Percentiles rank a stretch among this genome's conserved stretches.
These are phyloP conservation scores for Delia radicum DNA, from an alignment of 1,140 invertebrate species.

Conservation along the genomic window DNA sequence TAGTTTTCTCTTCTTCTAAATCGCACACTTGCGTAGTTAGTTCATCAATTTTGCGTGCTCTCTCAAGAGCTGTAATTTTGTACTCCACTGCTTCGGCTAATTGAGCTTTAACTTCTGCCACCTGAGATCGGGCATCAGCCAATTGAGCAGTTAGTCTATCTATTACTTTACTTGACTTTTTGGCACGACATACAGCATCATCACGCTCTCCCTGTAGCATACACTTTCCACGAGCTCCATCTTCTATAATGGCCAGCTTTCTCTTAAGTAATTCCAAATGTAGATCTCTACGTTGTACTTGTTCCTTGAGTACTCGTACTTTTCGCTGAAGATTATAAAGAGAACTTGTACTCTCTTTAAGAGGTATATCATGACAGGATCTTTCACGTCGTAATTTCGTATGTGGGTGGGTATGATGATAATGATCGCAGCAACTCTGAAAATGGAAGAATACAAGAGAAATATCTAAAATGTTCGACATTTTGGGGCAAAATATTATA, in stretches of 20 bases:
- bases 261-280: constrained; percentile 85
- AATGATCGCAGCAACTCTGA: constrained; percentile 33
- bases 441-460: not conserved
- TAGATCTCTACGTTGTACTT: constrained; percentile 85
- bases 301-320: constrained; percentile 79
- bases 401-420: constrained; percentile 28
- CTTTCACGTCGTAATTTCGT: constrained; percentile 68
- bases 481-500: too few relatives aligned
- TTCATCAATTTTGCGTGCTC: constrained; percentile 80
- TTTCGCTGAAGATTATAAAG: constrained; percentile 82
- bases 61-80: constrained; percentile 80
- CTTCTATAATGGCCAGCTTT: constrained; percentile 81
- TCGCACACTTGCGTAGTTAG: constrained; percentile 61
- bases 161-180: constrained; percentile 74
- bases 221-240: constrained; percentile 68
- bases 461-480: not conserved
- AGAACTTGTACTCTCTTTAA: constrained; percentile 71
- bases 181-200: constrained; percentile 71
- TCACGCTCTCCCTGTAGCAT: constrained; percentile 70
- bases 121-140: constrained; percentile 68
- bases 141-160: constrained; percentile 73
- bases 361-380: constrained; percentile 70
- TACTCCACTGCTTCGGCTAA: constrained; percentile 79
- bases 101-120: constrained; percentile 75
- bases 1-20: constrained; percentile 50